Evolutionary conservation across 2,113 vertebrate genomes (phyloP), one percentile per base, ranked within the genome.

Genomic region (Nibea albiflora): DNA sequence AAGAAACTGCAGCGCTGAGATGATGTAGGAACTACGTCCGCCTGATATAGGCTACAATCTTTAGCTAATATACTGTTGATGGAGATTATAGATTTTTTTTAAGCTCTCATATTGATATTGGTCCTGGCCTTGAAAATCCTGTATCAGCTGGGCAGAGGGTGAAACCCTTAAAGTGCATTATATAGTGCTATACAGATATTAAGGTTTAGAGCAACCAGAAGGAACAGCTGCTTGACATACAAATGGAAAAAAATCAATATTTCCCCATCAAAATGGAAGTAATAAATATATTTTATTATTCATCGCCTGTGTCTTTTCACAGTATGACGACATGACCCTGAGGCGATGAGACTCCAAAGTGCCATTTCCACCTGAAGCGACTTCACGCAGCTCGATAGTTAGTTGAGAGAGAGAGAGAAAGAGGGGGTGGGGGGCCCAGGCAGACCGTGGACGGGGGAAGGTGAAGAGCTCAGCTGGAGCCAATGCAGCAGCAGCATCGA

Each of bases 401-500:
- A 31, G 65, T 63, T 85, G 85, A 84, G 87, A 77, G 78, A 78
- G 73, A 35, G 4, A 28, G 28, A 28, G 28, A 28, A 4, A 35
- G 31, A 7, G 31, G 35, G 77, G 80, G 80, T 79, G 76, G 84
- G 79, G 79, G 74, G 60, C 69, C 62, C 70, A 78, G 91, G 82
- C 67, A 83, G 84, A 84, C 78, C 87, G 93, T 87, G 93, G 93
- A 90, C 95, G 94, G 92, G 35, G 92, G 92, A 93, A 92, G 94
- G 89, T 89, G 88, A 94, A 87, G 96, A 92, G 92, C 95, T 95
- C 96, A 97, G 93, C 92, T 93, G 94, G 97, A 95, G 97, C 97
- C 96, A 98, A 99, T 99, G 98, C 97, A 99, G 97, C 97, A 98
- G 96, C 97, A 98, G 95, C 97, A 94, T 95, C 96, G 97, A 95